Evolutionary conservation across 1,140 invertebrate genomes (phyloP).

Genomic region (Radopholus similis): DNA sequence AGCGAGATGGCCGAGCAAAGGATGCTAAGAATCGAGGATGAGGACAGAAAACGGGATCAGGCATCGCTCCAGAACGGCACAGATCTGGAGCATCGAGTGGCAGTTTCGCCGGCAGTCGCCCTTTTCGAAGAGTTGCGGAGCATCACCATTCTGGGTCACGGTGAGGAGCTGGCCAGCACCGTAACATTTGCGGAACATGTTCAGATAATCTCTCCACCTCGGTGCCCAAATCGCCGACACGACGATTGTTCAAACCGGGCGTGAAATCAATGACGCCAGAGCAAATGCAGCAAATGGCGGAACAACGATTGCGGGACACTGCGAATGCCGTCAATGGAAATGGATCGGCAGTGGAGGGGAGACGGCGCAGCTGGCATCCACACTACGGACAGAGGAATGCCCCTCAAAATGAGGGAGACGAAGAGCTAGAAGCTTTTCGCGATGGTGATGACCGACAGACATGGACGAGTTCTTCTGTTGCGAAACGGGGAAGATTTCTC

Average conservation of each 20-base stretch:
- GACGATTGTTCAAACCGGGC: not conserved
- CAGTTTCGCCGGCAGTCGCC: not conserved
- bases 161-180: not conserved
- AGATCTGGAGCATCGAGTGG: not conserved
- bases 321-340: no score
- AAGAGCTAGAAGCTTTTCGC: not conserved
- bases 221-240: not conserved
- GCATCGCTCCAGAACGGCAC: not conserved
- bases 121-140: no score
- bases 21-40: slow-evolving; percentile 6
- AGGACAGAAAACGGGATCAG: not conserved
- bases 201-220: not conserved
- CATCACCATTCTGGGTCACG: not conserved
- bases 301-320: not conserved
- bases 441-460: not conserved
- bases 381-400: not conserved
- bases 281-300: not conserved
- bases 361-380: not conserved
- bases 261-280: not conserved
- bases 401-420: not conserved
- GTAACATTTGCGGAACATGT: not conserved
- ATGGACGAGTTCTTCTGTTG: not conserved
- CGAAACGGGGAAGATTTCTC: no score
- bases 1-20: slow-evolving; percentile 5
- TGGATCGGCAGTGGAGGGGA: not conserved